Evolutionary conservation across 2,888 invertebrate species (phyloP).

Genomic region (Lomographa bimaculata): DNA sequence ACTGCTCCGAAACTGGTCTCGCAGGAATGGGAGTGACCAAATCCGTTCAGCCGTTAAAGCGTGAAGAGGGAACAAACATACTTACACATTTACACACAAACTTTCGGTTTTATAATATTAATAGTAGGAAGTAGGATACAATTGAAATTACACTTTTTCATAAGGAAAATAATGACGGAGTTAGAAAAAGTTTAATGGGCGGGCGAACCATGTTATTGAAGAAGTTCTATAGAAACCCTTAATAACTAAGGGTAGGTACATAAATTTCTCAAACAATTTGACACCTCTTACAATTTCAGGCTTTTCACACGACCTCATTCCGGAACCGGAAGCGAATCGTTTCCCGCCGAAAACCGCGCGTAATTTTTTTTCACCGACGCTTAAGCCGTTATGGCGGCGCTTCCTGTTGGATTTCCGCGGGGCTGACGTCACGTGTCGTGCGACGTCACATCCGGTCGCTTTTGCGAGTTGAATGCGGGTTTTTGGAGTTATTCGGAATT

Average conservation of each 20-base stretch:
- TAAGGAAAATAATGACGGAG: too few species aligned
- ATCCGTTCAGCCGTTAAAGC: too few species aligned
- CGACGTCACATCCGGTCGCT: constrained; percentile 42
- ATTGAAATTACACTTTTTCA: too few species aligned
- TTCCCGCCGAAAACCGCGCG: constrained; percentile 69
- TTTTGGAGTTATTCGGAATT: constrained; percentile 10
- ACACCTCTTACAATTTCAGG: constrained; percentile 39
- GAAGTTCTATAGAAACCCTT: too few species aligned
- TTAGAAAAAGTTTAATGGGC: too few species aligned
- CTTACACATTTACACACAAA: too few species aligned
- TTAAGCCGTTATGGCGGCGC: constrained; percentile 68
- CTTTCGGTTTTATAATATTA: too few species aligned
- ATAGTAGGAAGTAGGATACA: too few species aligned
- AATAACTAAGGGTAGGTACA: constrained; percentile 4
- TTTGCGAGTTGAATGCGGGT: constrained; percentile 16
- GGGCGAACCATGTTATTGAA: too few species aligned
- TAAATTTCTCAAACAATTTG: constrained; percentile 37
- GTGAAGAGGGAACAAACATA: too few species aligned
- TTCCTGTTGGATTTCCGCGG: constrained; percentile 64
- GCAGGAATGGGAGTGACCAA: too few species aligned
- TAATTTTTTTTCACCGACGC: constrained; percentile 71
- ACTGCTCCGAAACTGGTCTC: too few species aligned
- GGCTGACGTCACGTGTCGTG: constrained; percentile 57
- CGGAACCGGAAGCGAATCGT: constrained; percentile 67
- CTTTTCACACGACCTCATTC: constrained; percentile 26